Evolutionary conservation across 2,113 vertebrate species (phyloP).

Genomic region (Sebastes fasciatus): DNA sequence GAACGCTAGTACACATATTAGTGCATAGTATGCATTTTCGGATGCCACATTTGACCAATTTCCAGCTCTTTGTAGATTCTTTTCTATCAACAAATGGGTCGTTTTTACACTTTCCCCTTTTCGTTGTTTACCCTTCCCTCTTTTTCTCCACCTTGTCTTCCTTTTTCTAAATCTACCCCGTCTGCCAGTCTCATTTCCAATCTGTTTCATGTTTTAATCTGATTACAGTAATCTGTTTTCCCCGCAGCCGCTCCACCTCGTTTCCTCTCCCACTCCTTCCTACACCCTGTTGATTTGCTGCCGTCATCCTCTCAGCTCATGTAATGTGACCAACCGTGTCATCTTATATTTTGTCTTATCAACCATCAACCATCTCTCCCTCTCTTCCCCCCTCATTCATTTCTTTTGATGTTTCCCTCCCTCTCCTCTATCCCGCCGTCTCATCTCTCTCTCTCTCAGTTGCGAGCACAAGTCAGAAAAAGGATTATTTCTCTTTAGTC

Average conservation of each 20-base stretch:
- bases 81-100: not conserved
- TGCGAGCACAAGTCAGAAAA: constrained; percentile 53
- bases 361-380: constrained; percentile 22
- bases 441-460: constrained; percentile 44
- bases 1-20: no score
- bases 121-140: not conserved
- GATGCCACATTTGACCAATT: not conserved
- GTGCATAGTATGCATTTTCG: no score
- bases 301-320: constrained; percentile 8
- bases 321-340: constrained; percentile 23
- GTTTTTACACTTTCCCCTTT: not conserved
- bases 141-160: constrained; percentile 13
- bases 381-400: not conserved
- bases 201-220: constrained; percentile 66
- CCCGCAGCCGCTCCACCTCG: constrained; percentile 24
- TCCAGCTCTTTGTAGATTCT: not conserved
- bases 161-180: not conserved
- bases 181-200: constrained; percentile 52
- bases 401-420: constrained; percentile 19
- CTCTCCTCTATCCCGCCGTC: not conserved
- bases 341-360: constrained; percentile 44
- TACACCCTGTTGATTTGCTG: constrained; percentile 37
- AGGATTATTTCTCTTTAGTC: constrained; percentile 70
- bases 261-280: constrained; percentile 41
- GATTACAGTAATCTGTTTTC: constrained; percentile 48